Evolutionary conservation across 2,113 vertebrate species (phyloP).

Genomic region (Artemisiospiza belli): DNA sequence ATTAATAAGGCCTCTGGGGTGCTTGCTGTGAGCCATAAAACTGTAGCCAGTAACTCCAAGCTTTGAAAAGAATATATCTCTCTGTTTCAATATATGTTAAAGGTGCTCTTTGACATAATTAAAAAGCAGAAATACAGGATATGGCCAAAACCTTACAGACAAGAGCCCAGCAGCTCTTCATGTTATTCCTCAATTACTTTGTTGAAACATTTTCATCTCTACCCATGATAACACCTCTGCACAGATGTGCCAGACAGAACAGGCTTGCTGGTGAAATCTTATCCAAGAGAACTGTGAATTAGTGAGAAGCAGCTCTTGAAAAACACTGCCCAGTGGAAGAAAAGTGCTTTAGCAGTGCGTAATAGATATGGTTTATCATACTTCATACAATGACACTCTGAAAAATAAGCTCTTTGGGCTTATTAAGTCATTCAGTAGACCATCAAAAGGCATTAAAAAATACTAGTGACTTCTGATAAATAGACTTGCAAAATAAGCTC

Average conservation of each 20-base stretch:
- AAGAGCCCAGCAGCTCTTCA: not conserved
- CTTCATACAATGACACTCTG: not conserved
- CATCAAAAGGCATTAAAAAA: not conserved
- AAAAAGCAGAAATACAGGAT: not conserved
- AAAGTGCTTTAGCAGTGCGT: not conserved
- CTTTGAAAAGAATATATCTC: not conserved
- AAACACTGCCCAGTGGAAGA: not conserved
- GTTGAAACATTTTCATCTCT: not conserved
- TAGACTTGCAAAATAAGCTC: not conserved
- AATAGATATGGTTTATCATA: not conserved
- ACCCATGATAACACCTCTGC: not conserved
- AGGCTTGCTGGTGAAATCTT: not conserved
- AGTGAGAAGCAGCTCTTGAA: not conserved
- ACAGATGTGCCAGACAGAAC: not conserved
- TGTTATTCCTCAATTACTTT: not conserved
- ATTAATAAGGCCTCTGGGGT: slow-evolving; percentile 39
- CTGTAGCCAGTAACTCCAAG: not conserved
- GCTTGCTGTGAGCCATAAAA: not conserved
- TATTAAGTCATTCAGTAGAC: not conserved
- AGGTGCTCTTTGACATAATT: not conserved
- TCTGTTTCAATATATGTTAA: not conserved
- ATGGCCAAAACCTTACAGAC: not conserved
- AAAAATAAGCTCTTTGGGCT: not conserved
- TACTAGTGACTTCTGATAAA: not conserved
- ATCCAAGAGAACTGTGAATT: not conserved